These are phyloP conservation scores for Crossocerus cetratus DNA, from an alignment of 2,888 invertebrate species.

Conservation along the genomic window DNA sequence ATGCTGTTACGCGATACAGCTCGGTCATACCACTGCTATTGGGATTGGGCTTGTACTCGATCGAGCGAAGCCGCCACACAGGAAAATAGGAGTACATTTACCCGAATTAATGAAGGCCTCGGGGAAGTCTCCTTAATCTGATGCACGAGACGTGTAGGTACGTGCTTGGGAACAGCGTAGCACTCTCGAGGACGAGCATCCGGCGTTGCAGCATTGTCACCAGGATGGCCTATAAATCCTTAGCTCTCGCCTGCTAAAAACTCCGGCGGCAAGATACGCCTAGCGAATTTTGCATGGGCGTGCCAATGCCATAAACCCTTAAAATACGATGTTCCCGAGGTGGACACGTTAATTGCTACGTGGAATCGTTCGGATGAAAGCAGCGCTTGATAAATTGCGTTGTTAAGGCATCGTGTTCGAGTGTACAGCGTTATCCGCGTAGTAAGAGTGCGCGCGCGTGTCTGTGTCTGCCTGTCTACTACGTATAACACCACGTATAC, in stretches of 20 bases:
- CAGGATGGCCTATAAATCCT: conserved; percentile 44
- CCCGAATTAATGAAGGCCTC: too few relatives aligned
- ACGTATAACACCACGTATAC: not conserved
- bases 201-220: conserved; percentile 27
- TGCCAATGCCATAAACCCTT: conserved; percentile 72
- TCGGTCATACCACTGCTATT: too few relatives aligned
- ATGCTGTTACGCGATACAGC: not conserved
- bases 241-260: conserved; percentile 13
- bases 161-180: not conserved
- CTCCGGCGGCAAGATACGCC: conserved; percentile 24
- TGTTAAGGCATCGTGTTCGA: conserved; percentile 64
- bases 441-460: conserved; percentile 40
- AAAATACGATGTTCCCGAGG: conserved; percentile 73
- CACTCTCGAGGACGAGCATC: not conserved
- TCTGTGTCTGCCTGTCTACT: conserved; percentile 29
- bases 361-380: conserved; percentile 72
- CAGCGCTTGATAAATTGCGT: conserved; percentile 74
- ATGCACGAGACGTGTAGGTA: not conserved
- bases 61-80: too few relatives aligned
- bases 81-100: too few relatives aligned
- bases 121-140: not conserved
- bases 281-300: conserved; percentile 74
- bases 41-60: too few relatives aligned
- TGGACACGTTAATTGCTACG: conserved; percentile 75
- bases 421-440: conserved; percentile 59